Evolutionary conservation across 53 echinoderm and acorn worm species (phyloP), one percentile per base, ranked within the genome.

Genomic region (Hippasteria phrygiana): DNA sequence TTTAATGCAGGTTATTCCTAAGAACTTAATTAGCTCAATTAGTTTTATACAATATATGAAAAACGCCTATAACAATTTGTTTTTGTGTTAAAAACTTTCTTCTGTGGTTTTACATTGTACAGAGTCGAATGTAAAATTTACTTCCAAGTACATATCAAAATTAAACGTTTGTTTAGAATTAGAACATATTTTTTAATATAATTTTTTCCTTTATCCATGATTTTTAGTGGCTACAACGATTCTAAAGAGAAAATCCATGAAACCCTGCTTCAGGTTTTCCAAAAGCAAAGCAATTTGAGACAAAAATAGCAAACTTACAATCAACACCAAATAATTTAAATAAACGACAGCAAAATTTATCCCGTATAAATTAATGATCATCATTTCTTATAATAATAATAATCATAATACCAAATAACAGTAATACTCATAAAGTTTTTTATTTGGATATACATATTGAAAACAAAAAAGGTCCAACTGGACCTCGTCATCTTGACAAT

Each of bases 311-410:
- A 82, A 82, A 43, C 45, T 43, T 47, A 82, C 65, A 18, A 29
- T 40, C 36, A 33, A 53, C 69, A 85, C 70, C 83, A 37, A 85
- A 85, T 85, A 85, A 85, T 69, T 85, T 70, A 71, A 85, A 85
- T 85, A 70, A 85, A 85, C 12, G 80, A 80, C 85, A 85, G 70
- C 85, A 85, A 85, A 71, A 69, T 9, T 29, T 48, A 55, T 34
- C 71, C 82, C 43, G 3, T 85, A 85, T 85, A 85, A 85, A 85
- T 85, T 85, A 85, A 85, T 41, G 42, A 71, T 70, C 36, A 33
- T 70, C 48, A 76, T 18, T 12, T 48, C 10, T 3, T 28, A 5
- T 5, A 42, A n/a, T 83, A 29, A 83, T 35, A 39, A 83, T 48
- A 41, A 24, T 83, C 9, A 47, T 50, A 17, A 48, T 67, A 37